These are phyloP conservation scores for Sepiola atlantica DNA, from an alignment of 2,888 invertebrate genomes.

Conservation along the genomic window DNA sequence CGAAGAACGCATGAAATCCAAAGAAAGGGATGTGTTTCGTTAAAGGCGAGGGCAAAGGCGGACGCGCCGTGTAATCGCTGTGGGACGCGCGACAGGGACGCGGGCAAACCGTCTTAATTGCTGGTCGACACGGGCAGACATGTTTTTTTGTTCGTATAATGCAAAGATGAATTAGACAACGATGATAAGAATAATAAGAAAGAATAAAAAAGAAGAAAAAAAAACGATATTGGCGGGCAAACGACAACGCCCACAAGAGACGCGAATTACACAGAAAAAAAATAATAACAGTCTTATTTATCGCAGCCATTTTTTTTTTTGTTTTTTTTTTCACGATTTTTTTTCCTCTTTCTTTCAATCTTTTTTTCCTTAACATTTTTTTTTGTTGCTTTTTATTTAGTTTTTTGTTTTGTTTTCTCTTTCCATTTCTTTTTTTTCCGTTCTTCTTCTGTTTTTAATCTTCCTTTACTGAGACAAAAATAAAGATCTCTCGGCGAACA, in stretches of 20 bases:
- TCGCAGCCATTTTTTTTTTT: no score
- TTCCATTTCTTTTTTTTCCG: neutral
- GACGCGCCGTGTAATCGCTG: neutral
- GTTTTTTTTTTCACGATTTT: neutral
- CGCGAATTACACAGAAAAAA: neutral
- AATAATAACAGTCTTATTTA: neutral
- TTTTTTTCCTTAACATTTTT: neutral
- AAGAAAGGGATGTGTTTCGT: neutral
- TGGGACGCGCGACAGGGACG: constrained; percentile 18
- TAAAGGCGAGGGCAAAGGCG: neutral
- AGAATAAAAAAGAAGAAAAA: neutral
- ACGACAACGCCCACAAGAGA: neutral
- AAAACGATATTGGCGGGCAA: neutral
- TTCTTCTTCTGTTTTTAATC: neutral
- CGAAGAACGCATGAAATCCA: no score
- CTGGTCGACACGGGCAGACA: neutral
- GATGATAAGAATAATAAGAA: neutral
- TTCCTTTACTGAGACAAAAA: no score
- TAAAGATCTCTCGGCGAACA: neutral
- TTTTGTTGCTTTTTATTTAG: neutral
- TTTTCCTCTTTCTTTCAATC: neutral
- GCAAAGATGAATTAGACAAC: neutral
- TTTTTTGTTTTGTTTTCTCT: no score
- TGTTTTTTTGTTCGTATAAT: neutral
- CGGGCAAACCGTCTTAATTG: neutral